Percentiles rank a stretch among this genome's conserved stretches.
Conservation (phyloP, 2,113 vertebrate genomes). For the Lepisosteus oculatus region DNA sequence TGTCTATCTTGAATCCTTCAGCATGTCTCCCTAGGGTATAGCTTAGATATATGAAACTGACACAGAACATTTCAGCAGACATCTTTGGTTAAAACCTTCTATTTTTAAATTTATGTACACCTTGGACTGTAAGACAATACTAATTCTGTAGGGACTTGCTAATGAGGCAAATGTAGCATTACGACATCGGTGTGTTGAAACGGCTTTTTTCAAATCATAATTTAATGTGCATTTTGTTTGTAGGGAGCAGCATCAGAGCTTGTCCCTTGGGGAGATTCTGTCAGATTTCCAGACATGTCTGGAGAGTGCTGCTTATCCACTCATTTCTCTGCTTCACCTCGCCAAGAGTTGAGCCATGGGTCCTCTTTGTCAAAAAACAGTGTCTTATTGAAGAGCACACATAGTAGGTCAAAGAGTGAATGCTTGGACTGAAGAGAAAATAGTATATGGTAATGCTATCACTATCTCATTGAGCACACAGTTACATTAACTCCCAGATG, state of each 20-base stretch:
- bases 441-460: no score
- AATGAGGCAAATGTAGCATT: neutral
- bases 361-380: no score
- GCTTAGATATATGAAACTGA: conserved; percentile 3
- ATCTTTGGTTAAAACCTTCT: neutral
- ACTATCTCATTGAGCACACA: no score
- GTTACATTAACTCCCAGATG: no score
- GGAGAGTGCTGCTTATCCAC: neutral
- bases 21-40: neutral
- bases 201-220: neutral
- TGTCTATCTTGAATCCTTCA: neutral
- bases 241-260: neutral
- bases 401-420: no score
- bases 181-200: neutral
- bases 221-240: neutral
- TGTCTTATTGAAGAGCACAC: no score
- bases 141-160: conserved; percentile 5
- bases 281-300: conserved; percentile 1
- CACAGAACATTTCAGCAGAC: neutral
- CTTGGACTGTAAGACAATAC: neutral
- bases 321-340: no score
- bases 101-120: neutral
- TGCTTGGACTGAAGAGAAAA: no score
- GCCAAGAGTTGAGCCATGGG: no score
- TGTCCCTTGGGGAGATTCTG: neutral